These are phyloP conservation scores for Alectura lathami DNA, from an alignment of 2,113 vertebrate genomes.

Conservation along the genomic window DNA sequence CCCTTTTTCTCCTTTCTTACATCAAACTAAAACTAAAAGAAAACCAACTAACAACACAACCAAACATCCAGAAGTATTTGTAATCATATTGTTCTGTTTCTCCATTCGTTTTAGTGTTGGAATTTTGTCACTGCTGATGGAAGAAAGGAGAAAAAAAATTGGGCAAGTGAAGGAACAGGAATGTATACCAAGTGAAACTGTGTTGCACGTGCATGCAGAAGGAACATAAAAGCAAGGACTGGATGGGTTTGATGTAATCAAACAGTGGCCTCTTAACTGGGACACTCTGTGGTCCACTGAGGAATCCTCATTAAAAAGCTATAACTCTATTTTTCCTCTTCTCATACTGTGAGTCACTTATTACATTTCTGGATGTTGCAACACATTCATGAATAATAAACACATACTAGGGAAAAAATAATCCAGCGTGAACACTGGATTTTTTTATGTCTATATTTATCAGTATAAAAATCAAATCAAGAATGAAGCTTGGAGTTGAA, in stretches of 20 bases:
- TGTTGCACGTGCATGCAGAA: not conserved
- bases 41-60: not conserved
- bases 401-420: not conserved
- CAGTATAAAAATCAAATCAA: slow-evolving; percentile 11
- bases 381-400: slow-evolving; percentile 50
- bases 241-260: not conserved
- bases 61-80: not conserved
- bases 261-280: not conserved
- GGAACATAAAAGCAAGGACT: not conserved
- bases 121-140: not conserved
- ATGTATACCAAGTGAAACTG: not conserved
- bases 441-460: slow-evolving; percentile 15
- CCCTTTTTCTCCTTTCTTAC: not conserved
- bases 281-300: not conserved
- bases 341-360: slow-evolving; percentile 28
- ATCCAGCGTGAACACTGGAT: not conserved
- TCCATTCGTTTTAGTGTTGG: not conserved
- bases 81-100: not conserved
- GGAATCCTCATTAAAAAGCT: not conserved
- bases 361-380: slow-evolving; percentile 38
- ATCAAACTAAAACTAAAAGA: not conserved
- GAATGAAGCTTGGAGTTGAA: not conserved
- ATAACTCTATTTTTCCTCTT: slow-evolving; percentile 4
- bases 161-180: not conserved
- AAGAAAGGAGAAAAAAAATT: not conserved